Evolutionary conservation across 2,113 vertebrate species (phyloP).

Genomic region (Astur gentilis): DNA sequence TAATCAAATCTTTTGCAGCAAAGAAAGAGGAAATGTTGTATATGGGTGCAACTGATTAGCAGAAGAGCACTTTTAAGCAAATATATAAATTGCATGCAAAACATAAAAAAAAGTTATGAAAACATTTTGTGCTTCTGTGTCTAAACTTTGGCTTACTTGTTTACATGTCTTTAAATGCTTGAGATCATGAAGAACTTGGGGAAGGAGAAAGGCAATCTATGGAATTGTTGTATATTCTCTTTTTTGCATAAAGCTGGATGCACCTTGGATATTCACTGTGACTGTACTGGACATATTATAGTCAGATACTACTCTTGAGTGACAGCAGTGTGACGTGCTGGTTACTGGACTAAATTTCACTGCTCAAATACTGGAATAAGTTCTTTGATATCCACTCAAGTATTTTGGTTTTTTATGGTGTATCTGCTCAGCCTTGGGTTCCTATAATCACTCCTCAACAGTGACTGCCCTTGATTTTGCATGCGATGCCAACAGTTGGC

Average conservation of each 20-base stretch:
- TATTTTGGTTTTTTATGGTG: not conserved
- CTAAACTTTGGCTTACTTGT: not conserved
- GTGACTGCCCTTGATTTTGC: not conserved
- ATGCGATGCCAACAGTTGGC: not conserved
- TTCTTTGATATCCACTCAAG: not conserved
- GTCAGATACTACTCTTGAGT: not conserved
- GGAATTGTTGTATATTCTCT: not conserved
- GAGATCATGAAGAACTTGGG: not conserved
- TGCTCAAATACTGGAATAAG: not conserved
- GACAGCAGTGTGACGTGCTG: not conserved
- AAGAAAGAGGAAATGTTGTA: not conserved
- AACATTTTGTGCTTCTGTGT: not conserved
- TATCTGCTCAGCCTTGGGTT: not conserved
- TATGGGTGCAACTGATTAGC: not conserved
- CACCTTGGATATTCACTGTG: not conserved
- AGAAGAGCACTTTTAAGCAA: not conserved
- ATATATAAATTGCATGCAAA: not conserved
- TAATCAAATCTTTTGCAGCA: not conserved
- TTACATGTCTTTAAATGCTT: not conserved
- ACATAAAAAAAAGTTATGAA: not conserved
- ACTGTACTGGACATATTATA: not conserved
- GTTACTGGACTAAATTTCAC: not conserved
- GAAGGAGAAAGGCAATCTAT: not conserved
- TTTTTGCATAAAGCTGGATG: not conserved
- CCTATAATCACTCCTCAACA: not conserved